Evolutionary conservation across 2,797 vertebrate genomes (phyloP), one percentile per base, ranked within the genome.

Genomic region (Fistularia commersonii): DNA sequence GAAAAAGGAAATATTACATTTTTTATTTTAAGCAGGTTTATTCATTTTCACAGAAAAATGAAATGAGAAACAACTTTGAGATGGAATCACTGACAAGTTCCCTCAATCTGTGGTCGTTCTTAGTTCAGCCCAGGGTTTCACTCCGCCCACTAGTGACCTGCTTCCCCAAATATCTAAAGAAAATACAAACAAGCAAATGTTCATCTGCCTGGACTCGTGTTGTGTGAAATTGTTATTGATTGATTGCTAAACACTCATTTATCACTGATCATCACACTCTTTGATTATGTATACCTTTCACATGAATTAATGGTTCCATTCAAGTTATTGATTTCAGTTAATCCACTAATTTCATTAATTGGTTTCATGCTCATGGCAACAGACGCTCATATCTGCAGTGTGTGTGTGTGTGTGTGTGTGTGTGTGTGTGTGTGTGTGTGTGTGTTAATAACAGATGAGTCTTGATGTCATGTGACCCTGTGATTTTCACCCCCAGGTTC

Each of bases 201-300:
- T n/a, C n/a, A 42, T n/a, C 33, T 7, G 41, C 43, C 53, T 9
- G 33, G 48, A 35, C 6, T 35, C 8, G 46, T 53, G 65, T 66
- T 64, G 42, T 57, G 44, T 38, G 48, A 40, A 45, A 76, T 68
- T 56, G 64, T 68, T 11, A 48, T 32, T 36, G 67, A 78, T 77
- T 74, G 77, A 79, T 40, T 7, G 37, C 83, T 77, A 72, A 73
- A 77, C 69, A 73, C 72, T 72, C 37, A 72, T 73, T 72, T 23
- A 62, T 73, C 74, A 76, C 37, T 72, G 81, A 78, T 81, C 78
- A 74, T 77, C 68, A 73, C 65, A 42, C 6, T 32, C 39, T 37
- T 80, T 38, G 76, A 79, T 85, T 71, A 76, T 85, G 54, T 68
- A 77, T 78, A 64, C 51, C 50, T 58, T 76, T 75, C 35, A 54